A percentile compares a stretch with the other conserved stretches of the same genome.
Evolutionary conservation across 2,888 invertebrate species (phyloP).

Genomic region (Laspeyria flexula): DNA sequence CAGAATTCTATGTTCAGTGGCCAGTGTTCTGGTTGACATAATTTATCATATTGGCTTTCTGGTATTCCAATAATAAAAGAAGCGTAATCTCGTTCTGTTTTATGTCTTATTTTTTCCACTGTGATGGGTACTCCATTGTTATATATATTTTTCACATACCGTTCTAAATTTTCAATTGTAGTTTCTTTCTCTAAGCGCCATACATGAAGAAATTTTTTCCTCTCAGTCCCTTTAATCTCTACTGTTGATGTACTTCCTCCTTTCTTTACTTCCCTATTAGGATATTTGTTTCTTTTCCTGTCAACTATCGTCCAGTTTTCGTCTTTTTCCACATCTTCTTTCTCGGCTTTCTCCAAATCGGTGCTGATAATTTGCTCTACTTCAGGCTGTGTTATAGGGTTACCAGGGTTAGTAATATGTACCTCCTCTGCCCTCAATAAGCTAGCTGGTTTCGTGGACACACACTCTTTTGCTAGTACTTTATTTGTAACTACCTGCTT

Average conservation of each 20-base stretch:
- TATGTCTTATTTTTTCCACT: constrained; percentile 36
- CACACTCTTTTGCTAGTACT: no score
- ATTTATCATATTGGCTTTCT: constrained; percentile 24
- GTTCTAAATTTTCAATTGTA: not conserved
- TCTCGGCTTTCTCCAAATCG: no score
- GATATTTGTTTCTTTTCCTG: no score
- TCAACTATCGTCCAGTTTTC: no score
- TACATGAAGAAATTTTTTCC: not conserved
- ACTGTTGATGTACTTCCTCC: not conserved
- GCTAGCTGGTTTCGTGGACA: no score
- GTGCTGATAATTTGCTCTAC: no score
- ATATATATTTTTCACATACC: not conserved
- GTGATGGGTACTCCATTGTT: not conserved
- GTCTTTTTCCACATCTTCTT: no score
- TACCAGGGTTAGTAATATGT: no score
- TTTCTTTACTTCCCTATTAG: not conserved
- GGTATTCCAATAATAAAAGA: constrained; percentile 15
- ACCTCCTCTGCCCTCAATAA: no score
- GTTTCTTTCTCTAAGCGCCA: not conserved
- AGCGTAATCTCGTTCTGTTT: constrained; percentile 36
- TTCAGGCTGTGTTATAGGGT: no score
- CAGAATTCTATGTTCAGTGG: constrained; percentile 31
- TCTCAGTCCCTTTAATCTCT: not conserved
- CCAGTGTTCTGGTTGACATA: constrained; percentile 30
- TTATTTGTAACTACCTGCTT: no score